Evolutionary conservation across 2,113 vertebrate species (phyloP), one percentile per base, ranked within the genome.

Genomic region (Aspidoscelis tigris): DNA sequence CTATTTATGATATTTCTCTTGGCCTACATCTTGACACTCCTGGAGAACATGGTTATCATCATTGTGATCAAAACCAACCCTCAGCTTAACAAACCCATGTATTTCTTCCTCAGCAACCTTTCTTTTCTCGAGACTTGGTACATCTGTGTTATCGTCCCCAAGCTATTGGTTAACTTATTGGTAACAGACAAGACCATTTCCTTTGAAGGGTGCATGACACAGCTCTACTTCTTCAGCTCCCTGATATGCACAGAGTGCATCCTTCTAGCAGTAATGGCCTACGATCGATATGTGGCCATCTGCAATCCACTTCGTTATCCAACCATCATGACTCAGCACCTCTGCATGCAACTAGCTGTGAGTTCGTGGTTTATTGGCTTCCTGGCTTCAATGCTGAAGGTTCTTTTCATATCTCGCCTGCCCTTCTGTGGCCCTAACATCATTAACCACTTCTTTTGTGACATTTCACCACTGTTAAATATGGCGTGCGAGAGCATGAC

Each of bases 371-470:
- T 92, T 7, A 88, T 84, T 33, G 90, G 85, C 21, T 61, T 93
- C 41, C 10, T 89, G 9, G 85, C 89, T 58, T 92, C 88, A 0
- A 81, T 84, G 53, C 10, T 47, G 10, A 92, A 92, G 26, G 87
- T 88, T 6, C 0, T 76, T 0, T 92, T 88, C 64, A 89, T 93
- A 0, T 73, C 89, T 2, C 89, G 84, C 64, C 85, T 94, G 0
- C 80, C 86, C 0, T 93, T 93, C 50, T 93, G 92, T 10, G 90
- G 92, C 2, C 93, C 93, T 75, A 90, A 91, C 0, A 33, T 90
- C 1, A 86, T 93, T 79, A 89, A 93, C 33, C 91, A 80, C 4
- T 95, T 93, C 53, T 95, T 89, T 65, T 94, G 93, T 41, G 91
- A 94, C 0, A 47, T 93, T 68, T 93, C 92, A n/a, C 92, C 94